phyloP scores from a whole-genome alignment of 2,888 invertebrate genomes.

The Melikaiella ostensackeni region DNA sequence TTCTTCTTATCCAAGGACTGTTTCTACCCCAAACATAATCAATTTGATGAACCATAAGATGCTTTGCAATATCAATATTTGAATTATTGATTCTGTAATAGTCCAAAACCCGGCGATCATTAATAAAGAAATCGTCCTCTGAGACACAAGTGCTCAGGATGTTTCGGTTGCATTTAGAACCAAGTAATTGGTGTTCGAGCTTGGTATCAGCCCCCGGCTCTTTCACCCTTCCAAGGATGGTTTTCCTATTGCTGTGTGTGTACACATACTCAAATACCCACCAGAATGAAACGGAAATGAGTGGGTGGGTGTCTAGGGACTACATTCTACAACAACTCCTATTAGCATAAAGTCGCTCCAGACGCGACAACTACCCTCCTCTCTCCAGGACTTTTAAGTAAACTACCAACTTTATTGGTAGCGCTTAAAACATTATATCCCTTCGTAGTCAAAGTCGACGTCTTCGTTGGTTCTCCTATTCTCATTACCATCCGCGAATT shows the following conservation, averaged over 20 bases:
- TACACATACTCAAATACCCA: constrained; percentile 41
- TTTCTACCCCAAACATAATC: too few species aligned
- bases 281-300: constrained; percentile 45
- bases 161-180: constrained; percentile 57
- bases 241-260: constrained; percentile 37
- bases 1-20: too few species aligned
- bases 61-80: not conserved
- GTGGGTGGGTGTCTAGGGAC: constrained; percentile 53
- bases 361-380: constrained; percentile 65
- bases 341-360: constrained; percentile 70
- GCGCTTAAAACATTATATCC: constrained; percentile 57
- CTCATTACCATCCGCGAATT: constrained; percentile 4
- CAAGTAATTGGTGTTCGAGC: constrained; percentile 59
- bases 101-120: not conserved
- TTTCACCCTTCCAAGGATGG: constrained; percentile 40
- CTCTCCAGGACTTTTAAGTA: constrained; percentile 57
- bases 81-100: too few species aligned
- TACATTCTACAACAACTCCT: constrained; percentile 65
- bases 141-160: constrained; percentile 43
- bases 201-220: constrained; percentile 48
- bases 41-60: too few species aligned
- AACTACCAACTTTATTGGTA: constrained; percentile 69
- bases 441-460: constrained; percentile 12
- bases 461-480: not conserved
- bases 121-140: not conserved